Percentiles rank a stretch among this genome's conserved stretches.
Conservation (phyloP, 2,888 invertebrate species). For the Lasioglossum villosulum region DNA sequence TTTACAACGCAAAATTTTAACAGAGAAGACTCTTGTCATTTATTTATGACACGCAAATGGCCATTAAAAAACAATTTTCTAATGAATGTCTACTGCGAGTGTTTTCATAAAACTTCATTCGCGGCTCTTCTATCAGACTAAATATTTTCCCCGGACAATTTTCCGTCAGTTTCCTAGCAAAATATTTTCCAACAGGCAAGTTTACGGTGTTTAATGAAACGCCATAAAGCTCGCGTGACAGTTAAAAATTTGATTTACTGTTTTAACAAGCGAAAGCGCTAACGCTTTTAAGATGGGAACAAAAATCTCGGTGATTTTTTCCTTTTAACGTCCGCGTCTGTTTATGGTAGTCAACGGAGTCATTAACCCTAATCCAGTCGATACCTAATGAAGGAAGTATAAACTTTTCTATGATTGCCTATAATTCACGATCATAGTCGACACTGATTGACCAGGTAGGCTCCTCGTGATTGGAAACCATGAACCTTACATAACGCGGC, state of each 20-base stretch:
- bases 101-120: neutral
- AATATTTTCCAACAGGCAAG: neutral
- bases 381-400: conserved; percentile 6
- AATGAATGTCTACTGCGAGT: neutral
- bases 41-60: neutral
- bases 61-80: neutral
- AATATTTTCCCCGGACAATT: neutral
- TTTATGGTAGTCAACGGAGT: neutral
- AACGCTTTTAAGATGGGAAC: neutral
- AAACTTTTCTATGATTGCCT: conserved; percentile 17
- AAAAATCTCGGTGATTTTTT: neutral
- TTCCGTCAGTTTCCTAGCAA: neutral
- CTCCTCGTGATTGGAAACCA: neutral
- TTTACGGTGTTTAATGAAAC: neutral
- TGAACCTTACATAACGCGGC: neutral
- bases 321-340: neutral
- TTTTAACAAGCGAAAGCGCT: neutral
- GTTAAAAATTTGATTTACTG: neutral
- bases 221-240: neutral
- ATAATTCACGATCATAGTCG: conserved; percentile 1
- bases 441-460: neutral
- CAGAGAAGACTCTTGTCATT: neutral
- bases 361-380: neutral
- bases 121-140: neutral
- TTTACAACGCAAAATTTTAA: too few species aligned